Percentiles rank a stretch among this genome's conserved stretches.
These are phyloP conservation scores for Dicycla oo DNA, from an alignment of 2,888 invertebrate species.

Conservation along the genomic window DNA sequence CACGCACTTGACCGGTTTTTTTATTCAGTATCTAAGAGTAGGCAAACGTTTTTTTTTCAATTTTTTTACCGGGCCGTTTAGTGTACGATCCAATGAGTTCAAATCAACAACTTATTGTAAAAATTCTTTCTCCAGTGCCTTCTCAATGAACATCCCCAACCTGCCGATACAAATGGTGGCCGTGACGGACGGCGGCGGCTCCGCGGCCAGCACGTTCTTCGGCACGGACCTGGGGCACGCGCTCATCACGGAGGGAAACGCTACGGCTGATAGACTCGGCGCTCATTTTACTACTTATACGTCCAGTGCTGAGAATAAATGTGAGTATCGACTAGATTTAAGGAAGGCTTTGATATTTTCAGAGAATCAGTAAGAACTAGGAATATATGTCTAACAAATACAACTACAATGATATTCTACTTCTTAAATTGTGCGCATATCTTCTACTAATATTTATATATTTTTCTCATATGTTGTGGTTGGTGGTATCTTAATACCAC, in stretches of 20 bases:
- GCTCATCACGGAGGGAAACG: slow-evolving; percentile 98
- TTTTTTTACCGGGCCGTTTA: too few relatives aligned
- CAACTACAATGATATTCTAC: too few relatives aligned
- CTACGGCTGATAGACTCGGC: slow-evolving; percentile 96
- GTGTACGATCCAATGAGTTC: background rate
- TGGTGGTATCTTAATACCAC: too few relatives aligned
- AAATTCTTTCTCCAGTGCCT: slow-evolving; percentile 91
- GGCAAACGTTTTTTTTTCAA: background rate
- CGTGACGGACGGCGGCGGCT: slow-evolving; percentile 96
- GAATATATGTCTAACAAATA: too few relatives aligned
- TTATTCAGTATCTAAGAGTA: background rate
- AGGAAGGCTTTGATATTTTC: too few relatives aligned
- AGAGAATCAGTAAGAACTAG: too few relatives aligned
- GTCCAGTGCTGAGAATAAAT: slow-evolving; percentile 95
- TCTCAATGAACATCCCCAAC: slow-evolving; percentile 97
- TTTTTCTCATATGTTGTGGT: too few relatives aligned
- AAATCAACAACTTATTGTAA: background rate
- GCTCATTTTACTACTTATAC: slow-evolving; percentile 98
- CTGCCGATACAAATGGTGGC: slow-evolving; percentile 98
- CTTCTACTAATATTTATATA: too few relatives aligned
- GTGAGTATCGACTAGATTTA: slow-evolving; percentile 85
- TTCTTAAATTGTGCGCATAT: too few relatives aligned
- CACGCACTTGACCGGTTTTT: too few relatives aligned
- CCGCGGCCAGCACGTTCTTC: slow-evolving; percentile 95
- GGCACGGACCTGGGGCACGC: slow-evolving; percentile 97